Percentiles rank a stretch among this genome's conserved stretches.
phyloP scores from a whole-genome alignment of 2,113 vertebrate species.

The Hypocryptadius cinnamomeus region DNA sequence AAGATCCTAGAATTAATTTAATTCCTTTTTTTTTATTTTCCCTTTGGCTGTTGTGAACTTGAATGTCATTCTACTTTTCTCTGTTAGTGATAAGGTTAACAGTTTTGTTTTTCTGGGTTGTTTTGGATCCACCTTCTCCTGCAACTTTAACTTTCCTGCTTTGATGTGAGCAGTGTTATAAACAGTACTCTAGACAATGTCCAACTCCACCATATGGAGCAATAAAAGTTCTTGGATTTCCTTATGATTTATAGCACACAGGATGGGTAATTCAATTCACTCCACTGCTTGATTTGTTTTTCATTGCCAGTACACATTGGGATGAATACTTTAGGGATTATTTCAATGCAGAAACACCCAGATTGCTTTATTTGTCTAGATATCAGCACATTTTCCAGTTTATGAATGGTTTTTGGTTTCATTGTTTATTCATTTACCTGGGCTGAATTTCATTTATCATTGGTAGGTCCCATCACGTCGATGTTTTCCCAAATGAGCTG shows the following conservation, averaged over 20 bases:
- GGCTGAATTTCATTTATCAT: slow-evolving; percentile 24
- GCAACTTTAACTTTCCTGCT: slow-evolving; percentile 4
- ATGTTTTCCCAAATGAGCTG: background rate
- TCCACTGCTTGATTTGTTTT: slow-evolving; percentile 27
- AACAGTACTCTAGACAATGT: slow-evolving; percentile 1
- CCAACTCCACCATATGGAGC: background rate
- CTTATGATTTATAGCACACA: slow-evolving; percentile 8
- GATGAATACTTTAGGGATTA: slow-evolving; percentile 32
- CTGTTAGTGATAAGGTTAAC: background rate
- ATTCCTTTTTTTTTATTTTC: background rate
- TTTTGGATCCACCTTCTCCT: background rate
- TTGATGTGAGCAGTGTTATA: background rate
- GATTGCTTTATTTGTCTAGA: slow-evolving; percentile 31
- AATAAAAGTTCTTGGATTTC: background rate
- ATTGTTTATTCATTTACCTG: slow-evolving; percentile 33
- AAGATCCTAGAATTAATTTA: background rate
- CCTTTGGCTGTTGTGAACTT: background rate
- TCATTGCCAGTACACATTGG: background rate
- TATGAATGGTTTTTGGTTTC: slow-evolving; percentile 9
- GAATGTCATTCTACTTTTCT: background rate
- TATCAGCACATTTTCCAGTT: slow-evolving; percentile 11
- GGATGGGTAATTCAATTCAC: slow-evolving; percentile 21
- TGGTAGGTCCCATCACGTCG: background rate
- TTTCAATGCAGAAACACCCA: slow-evolving; percentile 29
- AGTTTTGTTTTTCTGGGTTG: background rate